Conservation (phyloP, 2,113 vertebrate genomes). For the Entomyzon cyanotis region DNA sequence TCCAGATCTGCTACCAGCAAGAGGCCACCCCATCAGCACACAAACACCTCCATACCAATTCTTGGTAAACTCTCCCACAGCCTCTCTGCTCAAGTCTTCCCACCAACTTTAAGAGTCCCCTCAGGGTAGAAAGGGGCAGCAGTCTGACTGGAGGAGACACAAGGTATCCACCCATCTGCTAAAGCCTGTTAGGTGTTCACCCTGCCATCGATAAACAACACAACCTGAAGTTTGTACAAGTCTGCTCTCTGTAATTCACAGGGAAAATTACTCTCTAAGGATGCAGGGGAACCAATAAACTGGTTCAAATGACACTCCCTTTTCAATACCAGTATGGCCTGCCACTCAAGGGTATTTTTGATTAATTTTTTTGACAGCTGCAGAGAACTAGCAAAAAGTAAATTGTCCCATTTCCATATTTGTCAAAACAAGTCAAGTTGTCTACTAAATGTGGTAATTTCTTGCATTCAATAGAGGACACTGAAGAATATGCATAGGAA, state of each 20-base stretch:
- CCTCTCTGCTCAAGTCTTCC: background rate
- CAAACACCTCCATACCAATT: rapidly evolving
- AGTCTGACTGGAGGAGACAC: background rate
- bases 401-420: background rate
- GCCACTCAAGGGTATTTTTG: background rate
- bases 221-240: rapidly evolving
- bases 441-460: background rate
- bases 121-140: background rate
- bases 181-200: background rate
- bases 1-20: rapidly evolving
- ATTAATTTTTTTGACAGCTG: background rate
- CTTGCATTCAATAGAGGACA: background rate
- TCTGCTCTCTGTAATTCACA: background rate
- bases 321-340: background rate
- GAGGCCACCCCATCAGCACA: background rate
- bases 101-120: background rate
- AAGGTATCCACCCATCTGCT: background rate
- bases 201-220: background rate
- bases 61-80: rapidly evolving
- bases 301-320: background rate
- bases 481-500: background rate
- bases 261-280: background rate
- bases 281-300: background rate
- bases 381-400: background rate
- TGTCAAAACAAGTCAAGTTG: background rate